Base-by-base conservation (phyloP, 2,888 invertebrate species). In the Orthonevra nobilis region DNA sequence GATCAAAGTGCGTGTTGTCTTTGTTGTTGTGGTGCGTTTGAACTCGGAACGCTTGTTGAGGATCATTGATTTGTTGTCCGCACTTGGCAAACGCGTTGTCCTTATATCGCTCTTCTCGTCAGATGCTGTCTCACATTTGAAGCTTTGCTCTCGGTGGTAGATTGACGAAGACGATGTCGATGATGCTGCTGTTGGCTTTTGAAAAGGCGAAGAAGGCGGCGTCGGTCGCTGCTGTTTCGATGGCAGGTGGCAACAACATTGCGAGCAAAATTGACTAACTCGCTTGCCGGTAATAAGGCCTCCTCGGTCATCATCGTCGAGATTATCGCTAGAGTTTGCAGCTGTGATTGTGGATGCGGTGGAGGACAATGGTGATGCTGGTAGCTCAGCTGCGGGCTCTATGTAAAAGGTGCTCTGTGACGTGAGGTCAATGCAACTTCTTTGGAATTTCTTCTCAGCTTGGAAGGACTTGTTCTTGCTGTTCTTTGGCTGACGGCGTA, bases 401-500 rank as follows among this genome's bases (percentile, higher is more conserved):
- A 86, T 84, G 70, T 87, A 88, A 81, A 88, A 88, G 10, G 86
- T 87, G 81, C 87, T 87, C 66, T 84, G 84, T 32, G 83, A 81
- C 38, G 83, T 72, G 44, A 89, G 84, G 83, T 89, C 89, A 64
- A 89, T 85, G 83, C 89, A 89, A 83, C 89, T 89, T 61, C 88
- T 85, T 81, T 89, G 89, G 81, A 88, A 69, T 66, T 86, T 85
- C 81, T 88, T 88, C 60, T 85, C 86, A 2, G 81, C 83, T 42
- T 75, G 63, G 26, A 81, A 72, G 52, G 82, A 63, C 19, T 83
- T 74, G 28, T 83, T 81, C 82, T 84, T 86, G 82, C 87, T 89
- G 50, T 82, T 84, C 82, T 89, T 89, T 6, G 88, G 87, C 82
- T 88, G 89, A 3, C 95, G 92, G 84, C 94, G 92, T 86, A 95